Conservation (phyloP, 2,113 vertebrate species). For the Gracilinanus agilis region DNA sequence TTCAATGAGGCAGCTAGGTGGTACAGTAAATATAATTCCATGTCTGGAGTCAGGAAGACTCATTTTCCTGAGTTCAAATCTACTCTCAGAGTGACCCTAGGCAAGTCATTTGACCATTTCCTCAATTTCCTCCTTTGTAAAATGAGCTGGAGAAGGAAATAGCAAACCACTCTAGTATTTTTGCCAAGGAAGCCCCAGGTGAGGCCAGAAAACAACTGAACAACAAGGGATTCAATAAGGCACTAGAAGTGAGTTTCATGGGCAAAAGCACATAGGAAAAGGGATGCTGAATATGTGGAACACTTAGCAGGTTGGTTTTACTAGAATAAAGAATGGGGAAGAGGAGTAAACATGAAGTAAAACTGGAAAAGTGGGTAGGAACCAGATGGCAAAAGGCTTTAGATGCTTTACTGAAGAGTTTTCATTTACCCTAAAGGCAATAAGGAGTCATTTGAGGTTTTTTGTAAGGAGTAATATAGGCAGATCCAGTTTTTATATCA, state of each 20-base stretch:
- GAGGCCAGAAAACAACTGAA: no score
- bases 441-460: neutral
- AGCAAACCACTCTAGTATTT: no score
- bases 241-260: no score
- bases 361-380: neutral
- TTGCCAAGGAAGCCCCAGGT: no score
- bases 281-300: neutral
- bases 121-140: no score
- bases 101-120: no score
- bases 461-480: neutral
- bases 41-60: no score
- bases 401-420: neutral
- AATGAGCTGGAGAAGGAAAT: no score
- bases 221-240: no score
- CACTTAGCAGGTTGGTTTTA: neutral
- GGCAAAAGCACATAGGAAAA: neutral
- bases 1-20: neutral
- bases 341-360: neutral
- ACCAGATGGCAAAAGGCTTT: neutral
- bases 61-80: no score
- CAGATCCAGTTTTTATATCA: neutral
- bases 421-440: neutral
- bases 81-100: no score
- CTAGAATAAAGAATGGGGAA: neutral
- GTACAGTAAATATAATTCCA: no score